Evolutionary conservation across 2,797 vertebrate species (phyloP).

Genomic region (Neopelma chrysocephalum): DNA sequence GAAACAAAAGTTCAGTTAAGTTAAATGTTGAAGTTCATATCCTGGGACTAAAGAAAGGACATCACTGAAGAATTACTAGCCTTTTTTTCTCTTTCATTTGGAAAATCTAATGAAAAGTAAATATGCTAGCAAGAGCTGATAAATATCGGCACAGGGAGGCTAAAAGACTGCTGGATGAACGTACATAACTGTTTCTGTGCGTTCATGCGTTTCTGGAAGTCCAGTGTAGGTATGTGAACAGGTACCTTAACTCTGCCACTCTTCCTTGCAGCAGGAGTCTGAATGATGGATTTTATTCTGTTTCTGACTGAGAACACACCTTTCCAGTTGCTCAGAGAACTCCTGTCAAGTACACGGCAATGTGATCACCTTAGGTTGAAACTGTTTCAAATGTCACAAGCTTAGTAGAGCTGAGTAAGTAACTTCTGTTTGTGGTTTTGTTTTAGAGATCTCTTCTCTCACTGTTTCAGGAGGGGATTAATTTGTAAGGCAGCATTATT

Average conservation of each 20-base stretch:
- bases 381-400: neutral
- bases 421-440: neutral
- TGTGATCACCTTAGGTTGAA: neutral
- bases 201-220: neutral
- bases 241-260: neutral
- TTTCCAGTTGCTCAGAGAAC: neutral
- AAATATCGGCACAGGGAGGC: neutral
- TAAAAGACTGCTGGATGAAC: neutral
- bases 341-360: neutral
- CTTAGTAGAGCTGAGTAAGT: neutral
- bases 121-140: neutral
- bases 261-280: neutral
- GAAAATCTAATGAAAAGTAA: neutral
- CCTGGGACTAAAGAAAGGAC: neutral
- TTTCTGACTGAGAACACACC: neutral
- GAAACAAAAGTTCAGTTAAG: neutral
- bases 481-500: neutral
- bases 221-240: neutral
- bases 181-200: neutral
- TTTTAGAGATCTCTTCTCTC: neutral
- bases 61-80: neutral
- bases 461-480: neutral
- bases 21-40: neutral
- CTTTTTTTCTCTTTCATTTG: neutral
- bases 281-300: neutral